Base-by-base conservation (phyloP, 2,888 invertebrate genomes). In the Mesoligia furuncula region DNA sequence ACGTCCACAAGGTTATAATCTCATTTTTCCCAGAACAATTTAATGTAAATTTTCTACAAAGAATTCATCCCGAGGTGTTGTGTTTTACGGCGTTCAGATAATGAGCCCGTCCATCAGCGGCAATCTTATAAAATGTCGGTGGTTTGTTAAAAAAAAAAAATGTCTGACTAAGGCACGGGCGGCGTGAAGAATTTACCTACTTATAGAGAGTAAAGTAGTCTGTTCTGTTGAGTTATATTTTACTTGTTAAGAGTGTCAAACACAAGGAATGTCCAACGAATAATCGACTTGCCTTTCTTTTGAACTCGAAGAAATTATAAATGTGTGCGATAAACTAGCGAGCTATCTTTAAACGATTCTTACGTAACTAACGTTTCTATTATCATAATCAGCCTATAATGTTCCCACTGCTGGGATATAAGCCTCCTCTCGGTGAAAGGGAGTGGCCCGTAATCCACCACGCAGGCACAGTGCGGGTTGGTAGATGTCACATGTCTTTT, bases 31-130 rank as follows among this genome's bases (percentile, higher is more conserved):
- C 31, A 75, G 57, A 72, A 73, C 66, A 54, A 73, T 73, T 81
- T 71, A 75, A 84, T 84, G 78, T 73, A 84, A 84, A 84, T 84
- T 84, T 76, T 78, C 54, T 64, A 66, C 69, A 61, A 72, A 84
- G 75, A 65, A 81, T 78, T 68, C 27, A 57, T 71, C 65, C 61
- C 54, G 61, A 75, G 85, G 75, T 73, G 73, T 75, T 61, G 70
- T 75, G 80, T 80, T 83, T 84, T 80, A 77, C 68, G 77, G 77
- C 66, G 45, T 67, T 77, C 66, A 73, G 74, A 84, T 84, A 84
- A 84, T 84, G 84, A 84, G 75, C 51, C 66, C 66, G 57, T 73
- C 77, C 74, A 77, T 77, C 81, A 84, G 59, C 31, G 36, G 42
- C 31, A 48, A 66, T 70, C 62, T 77, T 69, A 42, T 17, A 54